A percentile compares a stretch with the other conserved stretches of the same genome.
Conservation (phyloP, 2,113 vertebrate genomes). For the Odontesthes bonariensis region DNA sequence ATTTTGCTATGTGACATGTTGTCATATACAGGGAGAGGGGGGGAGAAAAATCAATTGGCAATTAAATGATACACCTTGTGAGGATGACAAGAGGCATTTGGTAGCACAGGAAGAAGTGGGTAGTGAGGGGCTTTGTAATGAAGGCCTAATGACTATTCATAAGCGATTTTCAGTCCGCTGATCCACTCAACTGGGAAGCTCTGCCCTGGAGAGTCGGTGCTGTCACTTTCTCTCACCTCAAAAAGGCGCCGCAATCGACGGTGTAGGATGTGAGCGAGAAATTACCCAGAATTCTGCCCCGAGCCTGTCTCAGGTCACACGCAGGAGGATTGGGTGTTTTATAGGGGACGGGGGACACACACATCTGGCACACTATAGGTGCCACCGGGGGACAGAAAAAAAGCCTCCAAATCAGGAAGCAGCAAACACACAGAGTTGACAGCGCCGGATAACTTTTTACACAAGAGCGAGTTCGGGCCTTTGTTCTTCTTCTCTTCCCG, state of each 20-base stretch:
- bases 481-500: constrained; percentile 46
- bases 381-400: constrained; percentile 89
- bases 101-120: constrained; percentile 91
- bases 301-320: constrained; percentile 93
- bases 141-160: constrained; percentile 99
- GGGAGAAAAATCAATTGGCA: constrained; percentile 96
- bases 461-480: constrained; percentile 43
- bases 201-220: constrained; percentile 97
- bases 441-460: constrained; percentile 77
- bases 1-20: constrained; percentile 98
- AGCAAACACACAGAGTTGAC: constrained; percentile 73
- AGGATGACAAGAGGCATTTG: constrained; percentile 99
- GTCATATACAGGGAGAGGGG: constrained; percentile 85
- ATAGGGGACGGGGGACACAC: constrained; percentile 57
- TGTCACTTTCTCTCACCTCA: constrained; percentile 99
- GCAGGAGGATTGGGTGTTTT: constrained; percentile 80
- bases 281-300: constrained; percentile 93
- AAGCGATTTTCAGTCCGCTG: constrained; percentile 98
- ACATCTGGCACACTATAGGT: constrained; percentile 98
- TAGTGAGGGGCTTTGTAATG: constrained; percentile 93
- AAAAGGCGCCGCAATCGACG: constrained; percentile 94
- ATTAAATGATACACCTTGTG: constrained; percentile 99
- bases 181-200: constrained; percentile 99
- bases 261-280: constrained; percentile 92
- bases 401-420: constrained; percentile 86